Evolutionary conservation across 1,140 invertebrate genomes (phyloP).

Genomic region (Pseudobourletiella spinata): DNA sequence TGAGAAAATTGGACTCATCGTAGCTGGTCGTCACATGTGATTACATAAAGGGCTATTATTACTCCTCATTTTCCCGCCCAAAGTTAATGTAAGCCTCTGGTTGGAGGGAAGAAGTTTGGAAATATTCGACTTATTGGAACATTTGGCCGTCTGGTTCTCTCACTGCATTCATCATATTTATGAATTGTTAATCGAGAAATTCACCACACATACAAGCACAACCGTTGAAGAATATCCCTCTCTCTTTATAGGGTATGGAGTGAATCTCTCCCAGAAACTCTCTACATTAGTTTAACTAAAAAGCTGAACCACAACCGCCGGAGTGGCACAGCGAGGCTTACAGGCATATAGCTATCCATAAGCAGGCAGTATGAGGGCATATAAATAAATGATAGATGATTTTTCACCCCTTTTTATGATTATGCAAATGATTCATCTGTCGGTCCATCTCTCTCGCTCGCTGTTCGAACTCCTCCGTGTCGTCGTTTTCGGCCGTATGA

Average conservation of each 20-base stretch:
- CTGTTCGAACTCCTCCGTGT: neutral
- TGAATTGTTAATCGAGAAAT: constrained; percentile 3
- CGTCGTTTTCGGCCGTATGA: no score
- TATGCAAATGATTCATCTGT: constrained; percentile 31
- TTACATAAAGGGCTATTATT: no score
- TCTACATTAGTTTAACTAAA: neutral
- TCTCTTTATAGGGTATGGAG: neutral
- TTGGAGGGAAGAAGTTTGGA: no score
- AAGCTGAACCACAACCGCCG: neutral
- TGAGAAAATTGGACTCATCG: neutral
- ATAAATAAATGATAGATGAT: constrained; percentile 31
- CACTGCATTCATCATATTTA: constrained; percentile 2
- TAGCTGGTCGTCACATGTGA: no score
- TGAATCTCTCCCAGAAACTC: constrained; percentile 1
- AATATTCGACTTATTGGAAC: no score
- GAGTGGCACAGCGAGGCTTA: no score
- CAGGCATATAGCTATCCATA: neutral
- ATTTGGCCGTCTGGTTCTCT: no score
- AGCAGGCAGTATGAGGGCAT: no score
- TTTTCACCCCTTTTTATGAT: constrained; percentile 29
- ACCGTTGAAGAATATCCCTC: no score
- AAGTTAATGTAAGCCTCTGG: no score
- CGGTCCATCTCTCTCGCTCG: constrained; percentile 7
- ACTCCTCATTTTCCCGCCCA: no score
- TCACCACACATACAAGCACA: no score